Base-by-base conservation (phyloP, 2,113 vertebrate species). In the Sylvilagus bachmani region DNA sequence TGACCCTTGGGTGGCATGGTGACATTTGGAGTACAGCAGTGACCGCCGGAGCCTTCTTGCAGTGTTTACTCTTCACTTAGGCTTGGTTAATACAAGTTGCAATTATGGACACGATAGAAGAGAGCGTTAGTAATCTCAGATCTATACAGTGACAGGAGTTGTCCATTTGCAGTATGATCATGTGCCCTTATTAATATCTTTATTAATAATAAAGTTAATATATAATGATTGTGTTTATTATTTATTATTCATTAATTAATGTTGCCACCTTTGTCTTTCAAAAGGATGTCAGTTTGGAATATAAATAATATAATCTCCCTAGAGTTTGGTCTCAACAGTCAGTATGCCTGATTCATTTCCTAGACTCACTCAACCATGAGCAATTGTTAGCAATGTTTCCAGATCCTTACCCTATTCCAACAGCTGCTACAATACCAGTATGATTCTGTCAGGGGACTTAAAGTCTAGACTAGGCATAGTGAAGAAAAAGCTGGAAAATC, bases 1-100 rank as follows among this genome's bases (percentile, higher is more conserved):
- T 99, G 98, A 95, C 99, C 98, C 77, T 99, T 99, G 73, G 99
- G 99, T 95, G 98, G 99, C 98, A 51, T 21, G 25, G 33, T 3
- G 0, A 21, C 86, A 11, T 1, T 11, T 2, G 5, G 55, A 10
- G 38, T 38, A 6, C 2, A 6, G 0, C 1, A 1, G 70, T 11
- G 6, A 33, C 53, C 53, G 38, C 77, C 12, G 19, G 51, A 79
- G 53, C 21, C 51, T 58, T 11, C 31, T 58, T 16, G 55, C 19
- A 14, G 4, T 58, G 55, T 14, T 19, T 19, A 58, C 55, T 58
- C 9, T 27, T 19, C 1, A 22, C 36, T 29, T 49, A 33, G 33
- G 38, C 73, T 44, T 69, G 22, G 5, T 81, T 53, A 19, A 1
- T 24, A 6, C 11, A 19, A n/a, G 25, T 7, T 74, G 3, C 22